A percentile compares a stretch with the other conserved stretches of the same genome.
Evolutionary conservation across 2,797 vertebrate species (phyloP).

Genomic region (Otolemur crassicaudatus): DNA sequence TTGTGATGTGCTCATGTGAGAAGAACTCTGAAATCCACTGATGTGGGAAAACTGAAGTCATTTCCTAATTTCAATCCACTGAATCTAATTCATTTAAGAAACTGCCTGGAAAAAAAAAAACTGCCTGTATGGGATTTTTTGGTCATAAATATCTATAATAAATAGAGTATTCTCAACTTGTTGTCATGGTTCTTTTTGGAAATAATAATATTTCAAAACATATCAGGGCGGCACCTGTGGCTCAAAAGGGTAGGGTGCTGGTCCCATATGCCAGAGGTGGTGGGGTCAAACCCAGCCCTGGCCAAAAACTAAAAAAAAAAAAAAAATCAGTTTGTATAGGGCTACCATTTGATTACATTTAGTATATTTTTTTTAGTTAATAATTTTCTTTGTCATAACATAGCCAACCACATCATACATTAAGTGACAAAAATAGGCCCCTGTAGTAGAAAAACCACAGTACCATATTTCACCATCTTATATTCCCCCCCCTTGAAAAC

Average conservation of each 20-base stretch:
- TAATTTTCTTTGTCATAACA: background rate
- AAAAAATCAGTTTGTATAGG: background rate
- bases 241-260: no score
- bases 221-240: background rate
- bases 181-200: background rate
- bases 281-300: no score
- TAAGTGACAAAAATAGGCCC: background rate
- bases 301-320: no score
- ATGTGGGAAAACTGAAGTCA: constrained; percentile 13
- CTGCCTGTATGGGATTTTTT: background rate
- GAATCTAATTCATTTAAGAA: background rate
- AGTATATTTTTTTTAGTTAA: background rate
- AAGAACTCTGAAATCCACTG: background rate
- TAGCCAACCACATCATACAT: background rate
- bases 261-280: no score
- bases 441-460: background rate
- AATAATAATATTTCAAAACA: constrained; percentile 33
- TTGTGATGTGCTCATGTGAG: background rate
- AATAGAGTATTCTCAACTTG: background rate
- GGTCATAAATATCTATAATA: background rate
- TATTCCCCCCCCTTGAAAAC: background rate
- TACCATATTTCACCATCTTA: background rate
- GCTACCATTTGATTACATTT: constrained; percentile 1
- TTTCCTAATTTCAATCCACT: constrained; percentile 15
- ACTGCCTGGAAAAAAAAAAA: background rate